Percentiles rank a stretch among this genome's conserved stretches.
phyloP scores from a whole-genome alignment of 2,113 vertebrate species.

The Phyllostomus discolor region DNA sequence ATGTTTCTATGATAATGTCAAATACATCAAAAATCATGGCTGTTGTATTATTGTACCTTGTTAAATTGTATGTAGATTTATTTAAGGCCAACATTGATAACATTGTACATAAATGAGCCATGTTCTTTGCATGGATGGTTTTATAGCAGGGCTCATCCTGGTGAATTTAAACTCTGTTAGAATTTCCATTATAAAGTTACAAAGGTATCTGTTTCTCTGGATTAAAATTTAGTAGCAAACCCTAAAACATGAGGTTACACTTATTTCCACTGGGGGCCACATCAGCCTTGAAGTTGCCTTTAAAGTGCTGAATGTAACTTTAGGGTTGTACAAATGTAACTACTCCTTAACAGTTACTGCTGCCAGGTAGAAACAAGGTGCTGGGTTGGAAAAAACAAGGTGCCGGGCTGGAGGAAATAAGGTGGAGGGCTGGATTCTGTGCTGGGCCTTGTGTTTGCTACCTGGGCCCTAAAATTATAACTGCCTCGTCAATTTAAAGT shows the following conservation, averaged over 20 bases:
- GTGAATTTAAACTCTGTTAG: slow-evolving; percentile 21
- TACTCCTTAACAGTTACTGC: no score
- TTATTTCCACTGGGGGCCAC: no score
- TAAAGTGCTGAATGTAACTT: no score
- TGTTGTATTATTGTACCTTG: slow-evolving; percentile 10
- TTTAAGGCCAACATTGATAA: slow-evolving; percentile 37
- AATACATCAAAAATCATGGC: slow-evolving; percentile 27
- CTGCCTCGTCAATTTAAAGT: not conserved
- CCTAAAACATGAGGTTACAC: not conserved
- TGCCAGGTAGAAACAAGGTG: no score
- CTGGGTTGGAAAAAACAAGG: no score
- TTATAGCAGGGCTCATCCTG: slow-evolving; percentile 16
- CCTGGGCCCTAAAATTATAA: not conserved
- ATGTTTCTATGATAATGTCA: slow-evolving; percentile 41
- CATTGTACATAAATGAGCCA: slow-evolving; percentile 28
- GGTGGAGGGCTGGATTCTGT: no score
- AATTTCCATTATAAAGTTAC: slow-evolving; percentile 21
- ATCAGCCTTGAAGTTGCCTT: no score
- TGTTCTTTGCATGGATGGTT: slow-evolving; percentile 30
- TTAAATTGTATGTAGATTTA: slow-evolving; percentile 49
- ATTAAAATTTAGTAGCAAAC: slow-evolving; percentile 28
- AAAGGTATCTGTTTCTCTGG: not conserved
- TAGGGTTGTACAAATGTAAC: no score
- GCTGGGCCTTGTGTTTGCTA: no score
- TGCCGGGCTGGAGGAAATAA: no score